These are phyloP conservation scores for Rachycentron canadum DNA, from an alignment of 2,797 vertebrate genomes.

Conservation along the genomic window DNA sequence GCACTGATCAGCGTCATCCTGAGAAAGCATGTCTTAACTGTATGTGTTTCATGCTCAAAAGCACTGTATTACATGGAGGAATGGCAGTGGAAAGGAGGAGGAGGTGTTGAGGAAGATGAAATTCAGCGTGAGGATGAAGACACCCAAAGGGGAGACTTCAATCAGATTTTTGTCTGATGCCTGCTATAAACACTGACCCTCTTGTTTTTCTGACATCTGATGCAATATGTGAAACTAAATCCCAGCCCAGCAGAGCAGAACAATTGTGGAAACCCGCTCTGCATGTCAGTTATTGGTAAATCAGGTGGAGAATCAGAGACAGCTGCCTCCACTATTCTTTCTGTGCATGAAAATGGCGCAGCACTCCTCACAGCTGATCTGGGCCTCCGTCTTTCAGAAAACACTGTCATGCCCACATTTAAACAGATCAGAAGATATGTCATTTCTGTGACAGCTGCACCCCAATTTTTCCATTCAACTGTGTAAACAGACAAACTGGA, in stretches of 20 bases:
- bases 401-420: not conserved
- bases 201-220: slow-evolving; percentile 69
- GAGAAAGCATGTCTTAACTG: slow-evolving; percentile 7
- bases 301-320: slow-evolving; percentile 70
- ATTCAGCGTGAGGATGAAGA: slow-evolving; percentile 24
- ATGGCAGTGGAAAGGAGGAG: slow-evolving; percentile 3
- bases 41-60: slow-evolving; percentile 9
- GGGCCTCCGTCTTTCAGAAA: slow-evolving; percentile 10
- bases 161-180: slow-evolving; percentile 40
- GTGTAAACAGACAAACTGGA: not conserved
- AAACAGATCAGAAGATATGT: slow-evolving; percentile 11
- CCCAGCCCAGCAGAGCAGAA: slow-evolving; percentile 63
- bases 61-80: not conserved
- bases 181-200: slow-evolving; percentile 67
- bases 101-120: slow-evolving; percentile 25
- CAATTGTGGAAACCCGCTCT: slow-evolving; percentile 55
- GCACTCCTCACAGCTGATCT: slow-evolving; percentile 31
- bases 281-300: slow-evolving; percentile 71
- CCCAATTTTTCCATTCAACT: not conserved
- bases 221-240: slow-evolving; percentile 65
- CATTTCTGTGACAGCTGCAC: not conserved
- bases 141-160: slow-evolving; percentile 40
- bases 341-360: slow-evolving; percentile 42
- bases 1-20: slow-evolving; percentile 1
- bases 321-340: slow-evolving; percentile 57